These are phyloP conservation scores for Neocrepidodera transversa DNA, from an alignment of 2,888 invertebrate genomes.

Conservation along the genomic window DNA sequence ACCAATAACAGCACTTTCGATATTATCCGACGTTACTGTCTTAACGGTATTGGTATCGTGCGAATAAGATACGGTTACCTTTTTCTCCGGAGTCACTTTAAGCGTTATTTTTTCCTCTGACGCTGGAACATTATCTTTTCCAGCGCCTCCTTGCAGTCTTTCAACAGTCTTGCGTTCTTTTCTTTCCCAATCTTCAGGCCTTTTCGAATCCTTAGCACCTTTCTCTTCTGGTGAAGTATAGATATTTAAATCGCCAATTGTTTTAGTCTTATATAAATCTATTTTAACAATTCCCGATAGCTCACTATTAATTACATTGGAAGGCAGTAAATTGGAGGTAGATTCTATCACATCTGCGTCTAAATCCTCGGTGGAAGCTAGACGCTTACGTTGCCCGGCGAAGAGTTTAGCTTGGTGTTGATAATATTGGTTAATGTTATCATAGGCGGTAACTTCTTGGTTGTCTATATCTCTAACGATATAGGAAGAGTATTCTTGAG, in stretches of 20 bases:
- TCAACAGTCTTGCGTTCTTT: constrained; percentile 58
- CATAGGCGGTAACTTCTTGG: constrained; percentile 56
- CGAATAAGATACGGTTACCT: constrained; percentile 43
- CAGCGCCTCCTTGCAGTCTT: constrained; percentile 59
- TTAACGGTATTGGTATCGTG: constrained; percentile 35
- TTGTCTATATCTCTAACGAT: constrained; percentile 48
- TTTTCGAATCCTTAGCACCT: constrained; percentile 59
- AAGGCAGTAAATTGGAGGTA: constrained; percentile 60
- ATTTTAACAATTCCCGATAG: constrained; percentile 56
- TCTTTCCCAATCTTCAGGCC: constrained; percentile 60
- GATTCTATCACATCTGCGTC: constrained; percentile 55
- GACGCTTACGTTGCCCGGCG: constrained; percentile 55
- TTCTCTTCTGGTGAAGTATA: constrained; percentile 59
- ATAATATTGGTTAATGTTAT: constrained; percentile 56
- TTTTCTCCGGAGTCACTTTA: constrained; percentile 48
- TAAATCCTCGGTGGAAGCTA: constrained; percentile 61
- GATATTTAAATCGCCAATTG: constrained; percentile 51
- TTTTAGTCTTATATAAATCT: constrained; percentile 53
- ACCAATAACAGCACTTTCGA: constrained; percentile 35
- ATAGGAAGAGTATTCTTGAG: constrained; percentile 33
- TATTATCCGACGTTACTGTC: constrained; percentile 25
- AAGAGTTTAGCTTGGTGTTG: constrained; percentile 55
- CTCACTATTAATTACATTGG: constrained; percentile 52
- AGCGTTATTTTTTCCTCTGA: constrained; percentile 47
- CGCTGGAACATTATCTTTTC: constrained; percentile 51